Percentiles rank a stretch among this genome's conserved stretches.
Evolutionary conservation across 2,113 vertebrate species (phyloP).

Genomic region (Pseudorhombus dupliciocellatus): DNA sequence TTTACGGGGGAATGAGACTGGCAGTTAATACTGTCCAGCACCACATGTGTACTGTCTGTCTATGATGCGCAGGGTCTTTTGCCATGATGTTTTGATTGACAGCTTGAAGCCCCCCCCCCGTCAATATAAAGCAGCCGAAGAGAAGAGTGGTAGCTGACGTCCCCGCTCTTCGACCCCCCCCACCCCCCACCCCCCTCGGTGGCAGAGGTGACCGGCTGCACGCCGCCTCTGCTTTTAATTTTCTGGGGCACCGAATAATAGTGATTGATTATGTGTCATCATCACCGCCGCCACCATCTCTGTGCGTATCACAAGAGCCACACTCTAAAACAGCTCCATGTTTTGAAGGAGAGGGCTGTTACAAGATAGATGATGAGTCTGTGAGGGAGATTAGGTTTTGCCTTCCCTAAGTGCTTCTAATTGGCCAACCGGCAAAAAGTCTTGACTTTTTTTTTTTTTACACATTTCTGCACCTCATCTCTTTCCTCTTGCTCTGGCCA

Average conservation of each 20-base stretch:
- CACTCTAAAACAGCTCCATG: conserved; percentile 10
- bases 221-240: conserved; percentile 21
- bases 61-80: conserved; percentile 43
- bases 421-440: conserved; percentile 42
- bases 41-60: conserved; percentile 46
- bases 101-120: conserved; percentile 52
- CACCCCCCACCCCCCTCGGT: too few relatives aligned
- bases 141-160: conserved; percentile 34
- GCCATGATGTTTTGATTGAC: conserved; percentile 53
- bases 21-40: conserved; percentile 52
- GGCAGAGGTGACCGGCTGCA: conserved; percentile 29
- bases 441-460: conserved; percentile 32
- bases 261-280: conserved; percentile 9
- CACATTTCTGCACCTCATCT: conserved; percentile 36
- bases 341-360: conserved; percentile 24
- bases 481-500: conserved; percentile 38
- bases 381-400: conserved; percentile 36
- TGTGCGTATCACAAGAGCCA: conserved; percentile 12
- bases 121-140: conserved; percentile 56
- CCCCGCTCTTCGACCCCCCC: conserved; percentile 30
- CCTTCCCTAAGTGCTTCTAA: conserved; percentile 41
- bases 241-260: conserved; percentile 5
- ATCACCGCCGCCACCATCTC: neutral
- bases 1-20: conserved; percentile 60
- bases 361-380: conserved; percentile 14